Evolutionary conservation across 2,797 vertebrate species (phyloP), one percentile per base, ranked within the genome.

Genomic region (Darevskia mixta): DNA sequence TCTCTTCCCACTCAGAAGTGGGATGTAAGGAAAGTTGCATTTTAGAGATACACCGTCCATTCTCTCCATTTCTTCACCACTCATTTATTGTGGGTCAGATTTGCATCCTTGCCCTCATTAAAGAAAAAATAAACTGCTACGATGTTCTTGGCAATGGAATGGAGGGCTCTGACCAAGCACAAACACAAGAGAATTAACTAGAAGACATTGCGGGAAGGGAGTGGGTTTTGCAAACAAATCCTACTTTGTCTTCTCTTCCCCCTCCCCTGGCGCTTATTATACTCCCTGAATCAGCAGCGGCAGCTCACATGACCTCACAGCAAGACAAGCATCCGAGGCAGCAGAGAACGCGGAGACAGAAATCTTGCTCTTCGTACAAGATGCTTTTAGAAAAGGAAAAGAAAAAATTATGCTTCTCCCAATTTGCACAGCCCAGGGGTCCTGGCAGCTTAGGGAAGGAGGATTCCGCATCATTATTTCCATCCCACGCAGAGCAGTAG

Each of bases 161-260:
- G 71, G 83, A 80, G 0, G 20, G 5, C n/a, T 25, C 2, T 45
- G 76, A 61, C 90, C 58, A 89, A 89, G 72, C 38, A 23, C 75
- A 55, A 27, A 27, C 0, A 0, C 73, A 85, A 87, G 92, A 72
- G 72, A 91, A 86, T 87, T 87, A 64, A 78, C 29, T 23, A 79
- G 88, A 38, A 88, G 84, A 88, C 90, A 83, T 82, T 61, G 78
- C 0, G 25, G 32, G n/a, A n/a, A 18, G 79, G 71, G 32, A 17
- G 20, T 85, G n/a, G 15, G 17, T 86, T 87, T 71, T 38, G 85
- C 89, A 94, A 94, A 92, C 91, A 93, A 95, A 61, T 11, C 61
- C 79, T 88, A 72, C 73, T 91, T 88, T 95, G 89, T 95, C 49
- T 81, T 87, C 27, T 61, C 87, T 89, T 92, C 79, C 43, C 35